Base-by-base conservation (phyloP, 2,888 invertebrate species). In the Barypeithes pellucidus region DNA sequence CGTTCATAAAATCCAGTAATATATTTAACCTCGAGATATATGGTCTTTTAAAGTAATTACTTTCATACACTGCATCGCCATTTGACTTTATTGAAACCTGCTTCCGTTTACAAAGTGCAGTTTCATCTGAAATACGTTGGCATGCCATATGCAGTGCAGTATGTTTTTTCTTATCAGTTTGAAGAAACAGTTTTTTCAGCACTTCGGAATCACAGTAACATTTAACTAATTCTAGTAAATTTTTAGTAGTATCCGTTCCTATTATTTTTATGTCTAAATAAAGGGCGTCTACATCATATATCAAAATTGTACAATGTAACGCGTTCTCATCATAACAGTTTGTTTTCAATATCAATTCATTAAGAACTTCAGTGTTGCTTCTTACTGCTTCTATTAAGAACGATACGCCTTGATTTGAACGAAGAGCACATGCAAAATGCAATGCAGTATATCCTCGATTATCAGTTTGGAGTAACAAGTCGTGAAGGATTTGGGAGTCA, bases 71-170 rank as follows among this genome's bases (percentile, higher is more conserved):
- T 29, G 29, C 3, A 2, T 29, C 29, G 29, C 2, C 1, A 1
- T 2, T 29, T 29, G 7, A 29, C 5, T 29, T 29, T 7, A 4
- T 29, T 29, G 12, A 39, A 39, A n/a, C 11, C n/a, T 12, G 11
- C 12, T n/a, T 39, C n/a, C 12, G 39, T 3, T 39, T n/a, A 12
- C 12, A 39, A n/a, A 39, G 11, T 39, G 1, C 39, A 12, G n/a
- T n/a, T 39, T 39, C 39, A n/a, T 39, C 39, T 1, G 39, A 39
- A 12, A 39, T 39, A 3, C n/a, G 3, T 39, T 39, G 39, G 9
- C 39, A 39, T 39, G 39, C 39, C 39, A 39, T 39, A 39, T 39
- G 39, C 39, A 39, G n/a, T n/a, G n/a, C 4, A n/a, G 39, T 39
- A 12, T 12, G 4, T 8, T n/a, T n/a, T 39, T 39, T 39, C 11